Conservation (phyloP, 1,140 invertebrate genomes). For the Manduca sexta region DNA sequence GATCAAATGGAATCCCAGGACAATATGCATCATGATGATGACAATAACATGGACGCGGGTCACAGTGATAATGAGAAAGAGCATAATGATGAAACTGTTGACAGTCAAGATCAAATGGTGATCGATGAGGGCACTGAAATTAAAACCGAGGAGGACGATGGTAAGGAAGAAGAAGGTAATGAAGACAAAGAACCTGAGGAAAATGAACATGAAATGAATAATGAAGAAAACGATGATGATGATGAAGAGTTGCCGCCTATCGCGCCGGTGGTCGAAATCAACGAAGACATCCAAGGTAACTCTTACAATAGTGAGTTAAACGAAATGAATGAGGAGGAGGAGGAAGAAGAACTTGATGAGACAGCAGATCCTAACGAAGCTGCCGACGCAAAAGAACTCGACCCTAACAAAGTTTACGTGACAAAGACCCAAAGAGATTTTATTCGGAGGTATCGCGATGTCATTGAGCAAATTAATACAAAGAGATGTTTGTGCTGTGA, state of each 20-base stretch:
- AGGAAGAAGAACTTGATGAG: conserved; percentile 41
- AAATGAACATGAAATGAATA: conserved; percentile 18
- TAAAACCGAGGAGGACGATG: conserved; percentile 19
- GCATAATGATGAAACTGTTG: conserved; percentile 28
- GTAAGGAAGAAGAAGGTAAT: conserved; percentile 17
- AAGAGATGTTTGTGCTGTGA: conserved; percentile 68
- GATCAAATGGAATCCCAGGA: conserved; percentile 22
- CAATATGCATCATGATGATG: conserved; percentile 34
- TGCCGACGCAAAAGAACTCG: conserved; percentile 43
- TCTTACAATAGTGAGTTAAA: conserved; percentile 50
- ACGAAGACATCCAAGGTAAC: conserved; percentile 57
- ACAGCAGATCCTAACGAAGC: conserved; percentile 48
- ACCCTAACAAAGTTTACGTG: conserved; percentile 60
- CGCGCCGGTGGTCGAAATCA: conserved; percentile 64
- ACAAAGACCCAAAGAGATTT: conserved; percentile 68
- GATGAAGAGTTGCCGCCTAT: conserved; percentile 54
- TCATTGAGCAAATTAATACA: conserved; percentile 70
- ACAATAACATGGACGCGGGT: conserved; percentile 38
- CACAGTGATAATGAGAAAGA: conserved; percentile 41
- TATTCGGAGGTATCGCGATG: conserved; percentile 61
- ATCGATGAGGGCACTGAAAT: conserved; percentile 21
- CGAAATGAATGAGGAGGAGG: conserved; percentile 48
- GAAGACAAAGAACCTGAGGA: conserved; percentile 29
- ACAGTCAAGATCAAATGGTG: conserved; percentile 23
- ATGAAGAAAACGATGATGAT: conserved; percentile 30